Evolutionary conservation across 2,797 vertebrate genomes (phyloP).

Genomic region (Ataeniobius toweri): DNA sequence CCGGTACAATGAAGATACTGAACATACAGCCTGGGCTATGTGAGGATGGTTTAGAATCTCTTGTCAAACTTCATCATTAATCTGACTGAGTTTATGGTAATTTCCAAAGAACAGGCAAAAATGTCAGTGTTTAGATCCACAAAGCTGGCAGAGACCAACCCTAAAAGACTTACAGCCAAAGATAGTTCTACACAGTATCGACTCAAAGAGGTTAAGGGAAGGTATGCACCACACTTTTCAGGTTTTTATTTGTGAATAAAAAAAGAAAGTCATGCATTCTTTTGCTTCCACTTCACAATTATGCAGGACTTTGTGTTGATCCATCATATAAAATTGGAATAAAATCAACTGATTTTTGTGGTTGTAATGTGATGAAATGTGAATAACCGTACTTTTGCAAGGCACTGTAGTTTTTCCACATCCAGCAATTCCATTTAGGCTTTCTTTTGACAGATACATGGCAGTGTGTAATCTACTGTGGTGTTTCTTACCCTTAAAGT

Average conservation of each 20-base stretch:
- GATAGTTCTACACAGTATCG: no score
- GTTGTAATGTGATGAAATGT: no score
- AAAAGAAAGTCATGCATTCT: background rate
- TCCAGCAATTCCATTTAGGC: no score
- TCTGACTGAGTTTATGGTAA: background rate
- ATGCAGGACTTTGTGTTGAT: background rate
- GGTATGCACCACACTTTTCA: no score
- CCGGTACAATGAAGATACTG: background rate
- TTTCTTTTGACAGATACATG: background rate
- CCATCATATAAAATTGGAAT: background rate
- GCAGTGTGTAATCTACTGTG: background rate
- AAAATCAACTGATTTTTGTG: background rate
- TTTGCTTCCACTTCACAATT: background rate
- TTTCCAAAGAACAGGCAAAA: no score
- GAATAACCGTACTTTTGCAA: no score
- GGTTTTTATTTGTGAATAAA: no score
- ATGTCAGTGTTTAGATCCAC: no score
- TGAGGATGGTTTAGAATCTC: background rate
- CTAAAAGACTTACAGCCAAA: no score
- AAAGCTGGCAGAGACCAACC: no score
- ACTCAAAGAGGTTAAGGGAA: no score
- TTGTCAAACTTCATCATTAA: background rate
- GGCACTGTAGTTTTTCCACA: no score
- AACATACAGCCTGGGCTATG: background rate
- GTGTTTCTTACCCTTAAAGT: background rate